Percentiles rank a stretch among this genome's conserved stretches.
Conservation (phyloP, 2,888 invertebrate genomes). For the Herminia tarsipennalis region DNA sequence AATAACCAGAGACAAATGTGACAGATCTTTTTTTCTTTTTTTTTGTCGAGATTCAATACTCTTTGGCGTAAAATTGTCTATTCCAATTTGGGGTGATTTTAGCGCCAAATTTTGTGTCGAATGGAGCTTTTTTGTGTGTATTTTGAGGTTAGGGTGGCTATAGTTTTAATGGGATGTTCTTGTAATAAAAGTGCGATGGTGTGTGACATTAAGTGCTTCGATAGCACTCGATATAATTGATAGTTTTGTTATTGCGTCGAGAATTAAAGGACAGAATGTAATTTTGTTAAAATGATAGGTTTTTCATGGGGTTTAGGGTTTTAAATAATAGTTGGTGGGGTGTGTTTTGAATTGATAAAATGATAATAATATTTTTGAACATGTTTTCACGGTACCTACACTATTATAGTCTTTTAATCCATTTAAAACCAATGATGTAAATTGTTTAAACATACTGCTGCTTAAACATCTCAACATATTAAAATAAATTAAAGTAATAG, state of each 20-base stretch:
- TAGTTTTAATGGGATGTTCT: conserved; percentile 49
- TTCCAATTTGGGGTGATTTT: conserved; percentile 50
- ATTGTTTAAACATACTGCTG: too few relatives aligned
- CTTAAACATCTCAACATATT: too few relatives aligned
- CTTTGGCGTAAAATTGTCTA: conserved; percentile 63
- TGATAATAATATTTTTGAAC: too few relatives aligned
- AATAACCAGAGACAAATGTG: conserved; percentile 46
- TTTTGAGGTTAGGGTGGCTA: conserved; percentile 45
- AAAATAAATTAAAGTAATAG: too few relatives aligned
- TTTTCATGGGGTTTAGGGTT: neutral
- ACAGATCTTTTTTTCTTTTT: conserved; percentile 7
- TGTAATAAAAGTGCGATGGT: conserved; percentile 34
- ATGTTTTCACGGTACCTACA: too few relatives aligned
- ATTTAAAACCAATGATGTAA: too few relatives aligned
- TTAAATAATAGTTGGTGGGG: too few relatives aligned
- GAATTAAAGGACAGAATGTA: conserved; percentile 22
- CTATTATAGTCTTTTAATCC: too few relatives aligned
- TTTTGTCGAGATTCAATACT: conserved; percentile 23
- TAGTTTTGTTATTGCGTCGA: conserved; percentile 37
- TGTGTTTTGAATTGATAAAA: too few relatives aligned
- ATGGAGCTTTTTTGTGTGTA: conserved; percentile 58
- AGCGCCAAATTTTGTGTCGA: too few relatives aligned
- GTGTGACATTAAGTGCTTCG: conserved; percentile 48
- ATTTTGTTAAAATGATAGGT: conserved; percentile 16
- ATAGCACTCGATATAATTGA: conserved; percentile 58